phyloP scores from a whole-genome alignment of 2,888 invertebrate species.

The Hetaerina titia region DNA sequence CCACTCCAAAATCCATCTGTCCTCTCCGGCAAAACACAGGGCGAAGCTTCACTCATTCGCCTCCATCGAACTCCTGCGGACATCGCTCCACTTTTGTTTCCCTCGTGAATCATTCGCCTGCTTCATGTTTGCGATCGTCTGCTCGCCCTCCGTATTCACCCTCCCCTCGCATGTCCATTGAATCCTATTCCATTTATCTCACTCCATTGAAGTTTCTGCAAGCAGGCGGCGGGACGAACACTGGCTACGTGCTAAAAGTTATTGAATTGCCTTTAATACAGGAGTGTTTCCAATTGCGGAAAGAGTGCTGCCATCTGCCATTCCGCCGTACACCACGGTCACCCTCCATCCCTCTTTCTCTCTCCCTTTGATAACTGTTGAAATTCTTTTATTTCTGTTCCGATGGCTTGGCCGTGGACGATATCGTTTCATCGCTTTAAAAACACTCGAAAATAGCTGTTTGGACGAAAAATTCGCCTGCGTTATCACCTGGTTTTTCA shows the following conservation, averaged over 20 bases:
- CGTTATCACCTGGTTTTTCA: background rate
- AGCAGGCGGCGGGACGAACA: background rate
- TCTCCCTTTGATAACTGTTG: background rate
- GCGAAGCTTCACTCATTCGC: background rate
- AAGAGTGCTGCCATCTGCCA: background rate
- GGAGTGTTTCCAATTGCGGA: background rate
- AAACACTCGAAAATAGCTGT: background rate
- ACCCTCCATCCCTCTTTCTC: background rate
- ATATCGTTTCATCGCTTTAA: background rate
- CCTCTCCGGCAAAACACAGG: background rate
- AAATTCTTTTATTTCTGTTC: background rate
- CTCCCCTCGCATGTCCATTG: background rate
- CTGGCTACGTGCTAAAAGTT: background rate
- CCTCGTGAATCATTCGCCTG: conserved; percentile 22
- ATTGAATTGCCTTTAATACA: conserved; percentile 15
- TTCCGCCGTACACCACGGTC: background rate
- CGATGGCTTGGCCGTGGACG: background rate
- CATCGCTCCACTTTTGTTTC: background rate
- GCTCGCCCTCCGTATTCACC: background rate
- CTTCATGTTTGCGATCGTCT: background rate
- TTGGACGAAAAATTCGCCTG: background rate
- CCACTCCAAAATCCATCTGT: background rate
- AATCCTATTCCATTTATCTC: conserved; percentile 32
- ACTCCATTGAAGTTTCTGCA: background rate
- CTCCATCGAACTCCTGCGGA: background rate